Conservation (phyloP, 2,888 invertebrate genomes). For the Listrodromus nycthemerus region DNA sequence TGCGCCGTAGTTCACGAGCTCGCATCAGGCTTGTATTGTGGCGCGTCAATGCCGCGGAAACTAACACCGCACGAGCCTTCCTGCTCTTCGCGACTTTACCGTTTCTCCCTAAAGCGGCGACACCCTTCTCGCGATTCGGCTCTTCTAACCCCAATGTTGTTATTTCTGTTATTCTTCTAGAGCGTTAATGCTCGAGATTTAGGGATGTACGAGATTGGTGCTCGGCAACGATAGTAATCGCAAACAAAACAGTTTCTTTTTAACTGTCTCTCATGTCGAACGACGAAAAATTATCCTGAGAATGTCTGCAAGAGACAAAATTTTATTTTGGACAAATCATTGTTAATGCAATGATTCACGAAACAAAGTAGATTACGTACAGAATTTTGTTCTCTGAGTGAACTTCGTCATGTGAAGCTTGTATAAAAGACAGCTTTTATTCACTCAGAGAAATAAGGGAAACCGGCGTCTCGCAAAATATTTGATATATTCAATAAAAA, state of each 20-base stretch:
- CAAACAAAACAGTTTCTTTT: conserved; percentile 37
- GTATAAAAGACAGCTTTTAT: too few species aligned
- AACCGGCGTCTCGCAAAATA: too few species aligned
- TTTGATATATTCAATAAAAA: too few species aligned
- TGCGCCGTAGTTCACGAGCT: conserved; percentile 33
- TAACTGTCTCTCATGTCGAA: conserved; percentile 35
- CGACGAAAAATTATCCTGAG: background rate
- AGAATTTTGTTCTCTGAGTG: too few species aligned
- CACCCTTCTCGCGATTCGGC: conserved; percentile 51
- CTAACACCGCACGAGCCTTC: conserved; percentile 80
- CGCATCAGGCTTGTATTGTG: conserved; percentile 83
- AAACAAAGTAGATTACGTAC: background rate
- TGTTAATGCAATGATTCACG: too few species aligned
- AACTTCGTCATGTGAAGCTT: too few species aligned
- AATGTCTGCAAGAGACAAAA: too few species aligned
- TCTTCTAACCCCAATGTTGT: conserved; percentile 33
- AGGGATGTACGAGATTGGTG: conserved; percentile 37
- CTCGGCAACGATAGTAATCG: conserved; percentile 22
- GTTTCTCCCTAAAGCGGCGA: conserved; percentile 57
- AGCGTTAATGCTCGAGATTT: conserved; percentile 34
- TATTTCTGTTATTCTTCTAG: conserved; percentile 32
- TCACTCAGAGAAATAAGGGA: too few species aligned
- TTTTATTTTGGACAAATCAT: too few species aligned
- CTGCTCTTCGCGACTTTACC: conserved; percentile 58
- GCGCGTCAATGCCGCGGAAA: conserved; percentile 83